Evolutionary conservation across 2,888 invertebrate species (phyloP), one percentile per base, ranked within the genome.

Genomic region (Patella depressa): DNA sequence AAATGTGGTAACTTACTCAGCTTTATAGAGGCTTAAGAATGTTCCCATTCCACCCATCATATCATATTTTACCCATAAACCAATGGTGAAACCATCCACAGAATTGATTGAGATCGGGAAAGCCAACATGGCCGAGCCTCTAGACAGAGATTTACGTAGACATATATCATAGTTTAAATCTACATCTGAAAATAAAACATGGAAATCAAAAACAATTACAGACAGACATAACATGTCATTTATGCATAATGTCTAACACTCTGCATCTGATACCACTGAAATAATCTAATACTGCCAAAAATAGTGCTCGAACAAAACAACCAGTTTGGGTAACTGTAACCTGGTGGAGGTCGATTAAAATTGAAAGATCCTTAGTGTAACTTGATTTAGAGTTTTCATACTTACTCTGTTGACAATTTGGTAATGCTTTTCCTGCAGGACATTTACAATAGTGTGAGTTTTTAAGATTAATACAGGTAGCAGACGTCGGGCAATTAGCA

Each of bases 11-110:
- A 59, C 74, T 78, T 71, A 78, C 78, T 19, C 29, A 12, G 70
- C 55, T 29, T 57, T 69, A 74, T 71, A 78, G 3, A 78, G 53
- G 65, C 57, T 74, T 15, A 78, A 70, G 71, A 78, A 78, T 0
- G 71, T 71, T 12, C 78, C 78, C 0, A n/a, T 14, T 53, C 71
- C 71, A 2, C 34, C 65, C 3, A 24, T 57, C n/a, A 45, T 59
- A 15, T 73, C 59, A 24, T 59, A 78, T 71, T 72, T 74, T n/a
- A 78, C 74, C 78, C 78, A 78, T 17, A 78, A 24, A 15, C 59
- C 45, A 59, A 78, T 59, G 34, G 71, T 74, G 53, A 74, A 65
- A 53, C 73, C 76, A 59, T 71, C 57, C 11, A 53, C 9, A 0
- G 54, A 54, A 53, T 57, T 24, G 15, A 74, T 53, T 12, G 74